phyloP scores from a whole-genome alignment of 1,140 invertebrate genomes.

The Lepidurus arcticus region DNA sequence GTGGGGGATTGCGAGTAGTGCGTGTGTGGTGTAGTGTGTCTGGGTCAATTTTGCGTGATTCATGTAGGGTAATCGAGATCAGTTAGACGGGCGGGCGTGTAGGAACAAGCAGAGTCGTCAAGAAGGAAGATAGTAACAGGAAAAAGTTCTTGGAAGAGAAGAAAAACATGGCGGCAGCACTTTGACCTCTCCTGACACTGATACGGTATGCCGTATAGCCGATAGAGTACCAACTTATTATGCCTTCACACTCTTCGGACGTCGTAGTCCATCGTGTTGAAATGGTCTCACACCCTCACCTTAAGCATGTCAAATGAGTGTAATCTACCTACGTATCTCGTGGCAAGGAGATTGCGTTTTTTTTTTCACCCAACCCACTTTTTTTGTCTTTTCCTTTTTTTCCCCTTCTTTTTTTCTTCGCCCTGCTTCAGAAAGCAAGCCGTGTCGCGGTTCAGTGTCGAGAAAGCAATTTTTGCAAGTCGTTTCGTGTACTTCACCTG shows the following conservation, averaged over 20 bases:
- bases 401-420: background rate
- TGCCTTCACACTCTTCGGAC: background rate
- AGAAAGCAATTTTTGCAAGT: slow-evolving; percentile 11
- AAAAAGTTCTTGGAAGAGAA: too few relatives aligned
- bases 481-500: slow-evolving; percentile 9
- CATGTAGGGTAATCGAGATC: too few relatives aligned
- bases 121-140: too few relatives aligned
- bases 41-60: too few relatives aligned
- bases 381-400: background rate
- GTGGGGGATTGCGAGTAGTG: too few relatives aligned
- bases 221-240: background rate
- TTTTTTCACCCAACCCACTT: background rate
- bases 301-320: background rate
- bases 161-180: background rate
- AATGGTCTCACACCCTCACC: background rate
- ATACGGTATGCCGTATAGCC: background rate
- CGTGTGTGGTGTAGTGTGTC: too few relatives aligned
- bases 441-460: slow-evolving; percentile 1
- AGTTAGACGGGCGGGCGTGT: too few relatives aligned
- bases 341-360: background rate
- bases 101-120: too few relatives aligned
- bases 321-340: background rate
- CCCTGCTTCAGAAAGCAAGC: background rate
- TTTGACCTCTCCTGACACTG: background rate
- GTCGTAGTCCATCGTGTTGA: background rate